A percentile compares a stretch with the other conserved stretches of the same genome.
phyloP scores from a whole-genome alignment of 2,888 invertebrate species.

The Rhopalosiphum nymphaeae region DNA sequence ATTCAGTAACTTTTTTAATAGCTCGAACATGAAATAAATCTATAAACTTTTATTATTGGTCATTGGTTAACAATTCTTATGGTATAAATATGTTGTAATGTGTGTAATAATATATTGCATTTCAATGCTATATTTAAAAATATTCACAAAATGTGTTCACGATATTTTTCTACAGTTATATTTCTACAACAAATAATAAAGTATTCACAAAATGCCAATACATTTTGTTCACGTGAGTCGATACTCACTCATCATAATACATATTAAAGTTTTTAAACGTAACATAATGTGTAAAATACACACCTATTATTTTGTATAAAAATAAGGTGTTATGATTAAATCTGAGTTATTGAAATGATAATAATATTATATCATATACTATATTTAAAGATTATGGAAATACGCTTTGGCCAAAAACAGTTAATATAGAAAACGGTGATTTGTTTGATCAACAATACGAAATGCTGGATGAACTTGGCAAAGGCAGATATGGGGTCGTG shows the following conservation, averaged over 20 bases:
- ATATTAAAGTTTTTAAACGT: no score
- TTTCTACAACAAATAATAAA: neutral
- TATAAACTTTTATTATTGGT: neutral
- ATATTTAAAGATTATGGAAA: slow-evolving; percentile 45
- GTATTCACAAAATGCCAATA: no score
- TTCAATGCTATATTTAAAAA: neutral
- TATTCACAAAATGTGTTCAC: neutral
- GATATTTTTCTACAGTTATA: neutral
- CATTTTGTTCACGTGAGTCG: neutral
- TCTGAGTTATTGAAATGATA: neutral
- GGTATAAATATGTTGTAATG: neutral
- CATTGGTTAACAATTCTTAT: neutral
- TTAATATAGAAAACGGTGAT: slow-evolving; percentile 73
- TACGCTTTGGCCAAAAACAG: slow-evolving; percentile 69
- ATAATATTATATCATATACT: neutral
- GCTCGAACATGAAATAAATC: neutral
- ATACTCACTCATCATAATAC: neutral
- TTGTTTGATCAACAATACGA: slow-evolving; percentile 77
- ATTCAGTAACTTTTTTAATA: neutral
- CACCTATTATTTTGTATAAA: neutral
- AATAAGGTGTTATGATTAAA: neutral
- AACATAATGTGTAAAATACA: neutral
- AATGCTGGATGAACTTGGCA: slow-evolving; percentile 81
- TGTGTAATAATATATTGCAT: neutral
- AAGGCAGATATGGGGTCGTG: slow-evolving; percentile 81